These are phyloP conservation scores for Psittacula cyanocephala DNA, from an alignment of 2,113 vertebrate genomes.

Conservation along the genomic window DNA sequence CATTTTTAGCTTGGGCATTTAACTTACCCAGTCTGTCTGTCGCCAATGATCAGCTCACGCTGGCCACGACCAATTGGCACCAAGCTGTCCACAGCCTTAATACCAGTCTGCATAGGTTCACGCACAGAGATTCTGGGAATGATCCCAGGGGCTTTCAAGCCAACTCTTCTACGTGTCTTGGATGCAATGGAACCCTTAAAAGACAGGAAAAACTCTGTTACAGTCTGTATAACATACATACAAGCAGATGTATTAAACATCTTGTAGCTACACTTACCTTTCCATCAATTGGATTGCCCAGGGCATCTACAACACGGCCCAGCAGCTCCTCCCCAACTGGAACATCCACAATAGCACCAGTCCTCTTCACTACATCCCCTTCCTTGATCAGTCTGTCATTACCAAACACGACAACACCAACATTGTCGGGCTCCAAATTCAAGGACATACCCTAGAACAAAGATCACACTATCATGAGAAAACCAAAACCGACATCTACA, in stretches of 20 bases:
- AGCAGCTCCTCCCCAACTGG: slow-evolving; percentile 93
- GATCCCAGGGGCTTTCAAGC: slow-evolving; percentile 96
- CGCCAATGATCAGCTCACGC: slow-evolving; percentile 97
- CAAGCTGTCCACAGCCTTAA: slow-evolving; percentile 98
- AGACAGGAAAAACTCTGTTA: background rate
- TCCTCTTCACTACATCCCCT: slow-evolving; percentile 96
- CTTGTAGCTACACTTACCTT: slow-evolving; percentile 78
- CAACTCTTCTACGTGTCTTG: slow-evolving; percentile 89
- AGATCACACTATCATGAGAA: background rate
- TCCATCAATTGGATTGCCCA: slow-evolving; percentile 96
- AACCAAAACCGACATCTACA: accelerated
- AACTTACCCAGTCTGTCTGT: slow-evolving; percentile 95
- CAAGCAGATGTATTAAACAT: accelerated
- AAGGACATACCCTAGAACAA: slow-evolving; percentile 92
- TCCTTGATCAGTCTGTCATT: slow-evolving; percentile 98
- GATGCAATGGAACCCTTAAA: slow-evolving; percentile 86
- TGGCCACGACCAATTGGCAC: slow-evolving; percentile 98
- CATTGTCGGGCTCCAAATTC: slow-evolving; percentile 99
- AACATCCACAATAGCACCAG: slow-evolving; percentile 97
- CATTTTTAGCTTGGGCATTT: background rate
- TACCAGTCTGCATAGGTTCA: slow-evolving; percentile 98
- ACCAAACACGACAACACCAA: slow-evolving; percentile 99
- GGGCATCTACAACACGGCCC: slow-evolving; percentile 94
- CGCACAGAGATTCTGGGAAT: slow-evolving; percentile 98
- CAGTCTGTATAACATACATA: accelerated